Percentiles rank a stretch among this genome's conserved stretches.
Conservation (phyloP, 92 coral and sea anemone genomes). For the Diadumene lineata region DNA sequence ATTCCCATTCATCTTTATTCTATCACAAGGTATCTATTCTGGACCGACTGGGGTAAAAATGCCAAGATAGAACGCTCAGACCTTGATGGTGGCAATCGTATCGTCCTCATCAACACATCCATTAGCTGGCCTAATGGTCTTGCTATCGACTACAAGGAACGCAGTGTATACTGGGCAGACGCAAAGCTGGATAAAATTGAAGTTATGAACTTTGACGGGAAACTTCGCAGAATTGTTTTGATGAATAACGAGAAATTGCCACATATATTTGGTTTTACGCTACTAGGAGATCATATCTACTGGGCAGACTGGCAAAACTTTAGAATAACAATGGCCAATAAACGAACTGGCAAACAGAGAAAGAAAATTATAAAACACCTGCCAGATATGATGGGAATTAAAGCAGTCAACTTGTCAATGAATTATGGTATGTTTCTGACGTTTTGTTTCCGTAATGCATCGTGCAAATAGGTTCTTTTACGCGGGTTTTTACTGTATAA, state of each 20-base stretch:
- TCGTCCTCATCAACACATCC: constrained; percentile 6
- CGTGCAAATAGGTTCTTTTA: too few relatives aligned
- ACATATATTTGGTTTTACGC: constrained; percentile 87
- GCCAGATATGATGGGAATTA: constrained; percentile 94
- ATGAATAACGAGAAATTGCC: too few relatives aligned
- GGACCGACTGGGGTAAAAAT: constrained; percentile 41
- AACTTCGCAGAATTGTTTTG: constrained; percentile 3
- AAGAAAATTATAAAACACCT: constrained; percentile 52
- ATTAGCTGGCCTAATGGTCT: constrained; percentile 53
- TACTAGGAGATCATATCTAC: constrained; percentile 69
- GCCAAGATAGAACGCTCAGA: constrained; percentile 43
- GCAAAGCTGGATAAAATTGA: constrained; percentile 47
- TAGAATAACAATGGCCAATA: constrained; percentile 62
- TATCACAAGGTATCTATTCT: not conserved
- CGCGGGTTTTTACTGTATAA: too few relatives aligned
- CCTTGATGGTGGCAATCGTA: constrained; percentile 42
- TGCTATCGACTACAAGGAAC: constrained; percentile 38
- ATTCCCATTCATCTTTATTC: not conserved
- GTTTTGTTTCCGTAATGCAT: too few relatives aligned
- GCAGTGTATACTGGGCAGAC: constrained; percentile 63
- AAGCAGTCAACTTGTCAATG: constrained; percentile 69
- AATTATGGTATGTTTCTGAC: constrained; percentile 75
- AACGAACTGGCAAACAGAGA: constrained; percentile 47
- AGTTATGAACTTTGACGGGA: not conserved
- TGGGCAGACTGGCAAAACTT: constrained; percentile 97